Evolutionary conservation across 2,888 invertebrate genomes (phyloP), one percentile per base, ranked within the genome.

Genomic region (Synergus itoensis): DNA sequence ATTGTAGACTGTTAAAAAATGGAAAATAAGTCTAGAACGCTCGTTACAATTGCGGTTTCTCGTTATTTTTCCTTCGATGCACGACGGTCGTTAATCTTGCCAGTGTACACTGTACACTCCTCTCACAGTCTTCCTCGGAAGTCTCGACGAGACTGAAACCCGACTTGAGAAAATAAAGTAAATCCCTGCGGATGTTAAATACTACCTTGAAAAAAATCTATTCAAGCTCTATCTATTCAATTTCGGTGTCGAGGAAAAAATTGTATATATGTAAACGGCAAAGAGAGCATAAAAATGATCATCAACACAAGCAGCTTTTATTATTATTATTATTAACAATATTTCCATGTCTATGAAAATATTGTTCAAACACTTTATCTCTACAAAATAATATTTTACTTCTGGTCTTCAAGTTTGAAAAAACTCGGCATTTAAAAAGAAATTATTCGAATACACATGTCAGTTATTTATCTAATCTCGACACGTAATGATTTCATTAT

Each of bases 61-160:
- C 69, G 69, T 69, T 69, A 69, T 69, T 69, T 69, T 28, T 69
- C 67, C 45, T 69, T 69, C 45, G 69, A 69, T 48, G 69, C 48
- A 45, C 14, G 28, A n/a, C 69, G 28, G 16, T 69, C 69, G 48
- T 48, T 69, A 69, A 69, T 69, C 69, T 69, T 4, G 28, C 14
- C 28, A 1, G 14, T 36, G 36, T 63, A 36, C 40, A 41, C n/a
- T 36, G 36, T 63, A 36, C 40, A 41, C n/a, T 65, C 12, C 45
- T 28, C 69, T 48, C 28, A 4, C 69, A 69, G 45, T 45, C 45
- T 69, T 69, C 48, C 48, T 9, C 16, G 8, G 28, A 48, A 69
- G 45, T 28, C 69, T 28, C 48, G 16, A 28, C 28, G 48, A 69
- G 8, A 69, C 69, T 69, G 69, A 48, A 69, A 48, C 21, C 18